Percentiles rank a stretch among this genome's conserved stretches.
Evolutionary conservation across 2,797 vertebrate species (phyloP).

Genomic region (Arnoldichthys spilopterus): DNA sequence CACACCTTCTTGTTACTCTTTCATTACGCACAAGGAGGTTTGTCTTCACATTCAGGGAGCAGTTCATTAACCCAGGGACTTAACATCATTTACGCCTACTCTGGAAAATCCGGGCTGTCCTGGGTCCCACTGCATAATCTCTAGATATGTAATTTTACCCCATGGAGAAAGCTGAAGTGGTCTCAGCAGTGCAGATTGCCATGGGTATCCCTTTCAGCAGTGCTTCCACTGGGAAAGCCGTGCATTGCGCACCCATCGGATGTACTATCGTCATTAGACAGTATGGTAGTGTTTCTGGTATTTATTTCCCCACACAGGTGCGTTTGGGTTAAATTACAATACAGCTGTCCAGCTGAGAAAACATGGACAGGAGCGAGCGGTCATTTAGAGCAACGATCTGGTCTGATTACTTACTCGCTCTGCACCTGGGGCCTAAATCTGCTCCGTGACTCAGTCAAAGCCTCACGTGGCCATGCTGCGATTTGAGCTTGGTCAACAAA

Average conservation of each 20-base stretch:
- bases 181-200: neutral
- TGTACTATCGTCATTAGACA: constrained; percentile 37
- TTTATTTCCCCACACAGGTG: constrained; percentile 71
- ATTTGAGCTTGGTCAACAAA: constrained; percentile 46
- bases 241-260: constrained; percentile 7
- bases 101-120: constrained; percentile 46
- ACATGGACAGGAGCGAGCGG: constrained; percentile 64
- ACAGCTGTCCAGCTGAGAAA: constrained; percentile 77
- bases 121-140: constrained; percentile 37
- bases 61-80: constrained; percentile 46
- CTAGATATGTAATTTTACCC: constrained; percentile 15
- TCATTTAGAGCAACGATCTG: constrained; percentile 51
- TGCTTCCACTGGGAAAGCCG: neutral
- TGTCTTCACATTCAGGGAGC: constrained; percentile 18
- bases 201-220: constrained; percentile 30
- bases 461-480: constrained; percentile 4
- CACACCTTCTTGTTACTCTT: constrained; percentile 32
- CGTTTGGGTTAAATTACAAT: constrained; percentile 71
- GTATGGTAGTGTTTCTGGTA: constrained; percentile 55
- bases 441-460: neutral
- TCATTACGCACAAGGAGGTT: constrained; percentile 41
- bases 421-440: constrained; percentile 48
- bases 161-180: constrained; percentile 17
- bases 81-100: constrained; percentile 26
- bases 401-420: constrained; percentile 43